Evolutionary conservation across 1,140 invertebrate genomes (phyloP).

Genomic region (Neodiprion lecontei): DNA sequence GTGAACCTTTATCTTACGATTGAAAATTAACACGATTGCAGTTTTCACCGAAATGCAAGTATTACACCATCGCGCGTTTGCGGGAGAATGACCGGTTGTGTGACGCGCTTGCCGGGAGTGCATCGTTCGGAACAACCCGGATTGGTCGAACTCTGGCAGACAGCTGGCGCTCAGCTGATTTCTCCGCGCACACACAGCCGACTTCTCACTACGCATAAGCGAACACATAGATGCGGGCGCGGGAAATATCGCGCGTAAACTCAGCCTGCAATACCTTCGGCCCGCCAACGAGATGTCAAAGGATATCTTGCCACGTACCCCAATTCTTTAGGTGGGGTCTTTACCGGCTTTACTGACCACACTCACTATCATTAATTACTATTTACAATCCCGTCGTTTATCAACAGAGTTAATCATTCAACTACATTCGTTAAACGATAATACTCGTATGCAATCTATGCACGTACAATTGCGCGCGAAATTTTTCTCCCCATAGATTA

Average conservation of each 20-base stretch:
- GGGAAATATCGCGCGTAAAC: conserved; percentile 13
- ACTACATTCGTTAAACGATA: too few relatives aligned
- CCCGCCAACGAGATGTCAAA: conserved; percentile 1
- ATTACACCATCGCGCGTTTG: background rate
- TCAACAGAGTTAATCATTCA: too few relatives aligned
- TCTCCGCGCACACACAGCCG: conserved; percentile 21
- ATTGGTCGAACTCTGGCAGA: conserved; percentile 23
- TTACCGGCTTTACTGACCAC: background rate
- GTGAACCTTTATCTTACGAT: too few relatives aligned
- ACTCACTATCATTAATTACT: too few relatives aligned
- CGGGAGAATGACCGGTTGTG: conserved; percentile 3
- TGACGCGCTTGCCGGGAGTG: conserved; percentile 2
- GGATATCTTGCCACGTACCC: conserved; percentile 30
- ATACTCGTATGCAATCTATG: too few relatives aligned
- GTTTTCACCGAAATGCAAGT: background rate
- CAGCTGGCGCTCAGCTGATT: conserved; percentile 62
- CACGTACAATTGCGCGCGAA: too few relatives aligned
- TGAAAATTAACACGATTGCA: background rate
- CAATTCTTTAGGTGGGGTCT: conserved; percentile 2
- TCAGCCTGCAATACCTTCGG: conserved; percentile 6
- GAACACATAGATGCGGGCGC: conserved; percentile 19
- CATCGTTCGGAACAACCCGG: background rate
- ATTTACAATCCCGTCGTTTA: too few relatives aligned
- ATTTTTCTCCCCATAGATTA: too few relatives aligned
- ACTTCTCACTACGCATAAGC: conserved; percentile 10